These are phyloP conservation scores for Eutrigla gurnardus DNA, from an alignment of 2,797 vertebrate species.

Conservation along the genomic window DNA sequence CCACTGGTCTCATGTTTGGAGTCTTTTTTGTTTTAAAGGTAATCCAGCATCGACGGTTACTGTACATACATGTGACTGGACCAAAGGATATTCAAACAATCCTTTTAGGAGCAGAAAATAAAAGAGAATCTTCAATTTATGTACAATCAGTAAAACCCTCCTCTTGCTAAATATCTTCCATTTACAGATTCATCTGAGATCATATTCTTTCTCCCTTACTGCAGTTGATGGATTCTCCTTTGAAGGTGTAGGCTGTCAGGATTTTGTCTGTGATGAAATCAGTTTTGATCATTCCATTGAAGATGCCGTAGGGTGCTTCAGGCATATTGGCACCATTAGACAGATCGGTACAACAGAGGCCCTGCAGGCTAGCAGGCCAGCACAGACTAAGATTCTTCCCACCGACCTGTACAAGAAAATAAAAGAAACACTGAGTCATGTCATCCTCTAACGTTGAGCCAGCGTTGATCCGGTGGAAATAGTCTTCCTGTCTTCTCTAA, in stretches of 20 bases:
- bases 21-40: not conserved
- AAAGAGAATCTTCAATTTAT: not conserved
- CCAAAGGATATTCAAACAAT: not conserved
- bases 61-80: not conserved
- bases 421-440: not conserved
- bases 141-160: not conserved
- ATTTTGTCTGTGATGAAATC: rapidly evolving
- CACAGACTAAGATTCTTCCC: slow-evolving; percentile 58
- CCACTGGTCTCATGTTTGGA: not conserved
- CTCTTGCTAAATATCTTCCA: not conserved
- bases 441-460: not conserved
- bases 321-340: rapidly evolving
- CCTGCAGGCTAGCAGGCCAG: slow-evolving; percentile 39
- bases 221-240: not conserved
- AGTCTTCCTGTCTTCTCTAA: not conserved
- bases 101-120: not conserved
- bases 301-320: slow-evolving; percentile 49
- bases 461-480: not conserved
- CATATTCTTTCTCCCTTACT: slow-evolving; percentile 68
- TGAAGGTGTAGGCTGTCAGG: slow-evolving; percentile 43
- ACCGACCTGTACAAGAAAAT: slow-evolving; percentile 43
- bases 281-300: rapidly evolving
- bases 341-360: slow-evolving; percentile 76
- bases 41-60: not conserved
- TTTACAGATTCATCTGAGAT: not conserved